phyloP scores from a whole-genome alignment of 1,140 invertebrate species.

The Trichoplusia ni region DNA sequence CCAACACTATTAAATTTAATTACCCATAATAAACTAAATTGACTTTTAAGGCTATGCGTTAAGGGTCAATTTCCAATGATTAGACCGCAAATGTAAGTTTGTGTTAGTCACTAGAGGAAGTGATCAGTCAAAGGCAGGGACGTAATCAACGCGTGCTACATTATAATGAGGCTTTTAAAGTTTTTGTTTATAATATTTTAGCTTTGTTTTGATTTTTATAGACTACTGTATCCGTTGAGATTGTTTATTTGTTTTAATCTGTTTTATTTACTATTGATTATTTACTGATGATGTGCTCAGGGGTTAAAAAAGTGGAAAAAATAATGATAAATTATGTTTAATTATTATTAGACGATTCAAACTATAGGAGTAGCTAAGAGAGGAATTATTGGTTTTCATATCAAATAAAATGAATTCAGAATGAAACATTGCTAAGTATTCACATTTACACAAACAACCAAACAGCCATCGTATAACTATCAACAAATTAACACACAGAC shows the following conservation, averaged over 20 bases:
- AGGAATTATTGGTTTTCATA: no score
- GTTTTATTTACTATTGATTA: slow-evolving; percentile 4
- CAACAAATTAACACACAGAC: background rate
- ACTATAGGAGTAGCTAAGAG: no score
- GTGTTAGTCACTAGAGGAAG: slow-evolving; percentile 38
- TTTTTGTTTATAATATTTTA: slow-evolving; percentile 29
- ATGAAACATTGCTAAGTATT: no score
- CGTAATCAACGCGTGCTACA: slow-evolving; percentile 46
- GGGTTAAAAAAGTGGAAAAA: no score
- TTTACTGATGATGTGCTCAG: no score
- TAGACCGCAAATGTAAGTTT: slow-evolving; percentile 5
- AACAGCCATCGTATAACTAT: background rate
- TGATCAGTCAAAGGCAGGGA: slow-evolving; percentile 46
- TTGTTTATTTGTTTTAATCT: slow-evolving; percentile 12
- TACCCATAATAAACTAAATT: background rate
- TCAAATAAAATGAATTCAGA: no score
- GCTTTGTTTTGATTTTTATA: slow-evolving; percentile 31
- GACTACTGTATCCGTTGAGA: no score
- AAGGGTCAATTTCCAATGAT: background rate
- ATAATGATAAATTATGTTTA: background rate
- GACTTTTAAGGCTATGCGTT: background rate
- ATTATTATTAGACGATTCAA: no score
- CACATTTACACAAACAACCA: no score
- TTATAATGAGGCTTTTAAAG: slow-evolving; percentile 48
- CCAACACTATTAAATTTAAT: slow-evolving; percentile 21